Conservation (phyloP, 2,888 invertebrate species). For the Drosophila koepferae region DNA sequence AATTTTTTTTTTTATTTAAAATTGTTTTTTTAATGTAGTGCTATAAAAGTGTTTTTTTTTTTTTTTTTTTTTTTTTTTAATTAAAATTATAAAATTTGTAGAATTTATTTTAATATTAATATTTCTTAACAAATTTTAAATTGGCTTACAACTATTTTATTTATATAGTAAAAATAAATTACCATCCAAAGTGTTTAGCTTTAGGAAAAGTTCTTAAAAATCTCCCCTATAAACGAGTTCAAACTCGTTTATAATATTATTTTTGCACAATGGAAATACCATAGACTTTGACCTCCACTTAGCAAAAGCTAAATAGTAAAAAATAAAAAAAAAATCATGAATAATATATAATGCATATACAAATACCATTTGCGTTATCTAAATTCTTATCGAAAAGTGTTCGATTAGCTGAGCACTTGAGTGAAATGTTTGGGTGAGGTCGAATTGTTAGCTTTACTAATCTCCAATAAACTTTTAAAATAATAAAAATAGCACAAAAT, state of each 20-base stretch:
- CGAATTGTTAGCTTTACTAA: conserved; percentile 41
- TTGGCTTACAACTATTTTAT: too few relatives aligned
- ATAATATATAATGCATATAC: neutral
- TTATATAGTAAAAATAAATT: too few relatives aligned
- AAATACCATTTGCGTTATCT: neutral
- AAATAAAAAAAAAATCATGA: neutral
- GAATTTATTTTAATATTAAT: too few relatives aligned
- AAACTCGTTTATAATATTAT: neutral
- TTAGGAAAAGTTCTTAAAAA: too few relatives aligned
- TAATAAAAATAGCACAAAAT: conserved; percentile 86
- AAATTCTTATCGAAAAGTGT: conserved; percentile 24
- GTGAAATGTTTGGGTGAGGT: conserved; percentile 10
- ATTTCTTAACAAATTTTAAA: too few relatives aligned
- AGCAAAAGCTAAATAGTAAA: neutral
- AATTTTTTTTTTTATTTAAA: too few relatives aligned
- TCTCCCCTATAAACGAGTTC: neutral
- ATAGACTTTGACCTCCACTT: neutral
- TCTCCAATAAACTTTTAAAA: conserved; percentile 2
- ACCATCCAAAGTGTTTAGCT: too few relatives aligned
- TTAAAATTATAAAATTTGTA: too few relatives aligned
- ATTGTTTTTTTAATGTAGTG: too few relatives aligned
- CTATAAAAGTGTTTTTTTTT: too few relatives aligned
- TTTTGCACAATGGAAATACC: neutral
- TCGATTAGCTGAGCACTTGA: conserved; percentile 17
- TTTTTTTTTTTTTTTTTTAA: too few relatives aligned